A percentile compares a stretch with the other conserved stretches of the same genome.
These are phyloP conservation scores for Brachystomella parvula DNA, from an alignment of 1,140 invertebrate species.

Conservation along the genomic window DNA sequence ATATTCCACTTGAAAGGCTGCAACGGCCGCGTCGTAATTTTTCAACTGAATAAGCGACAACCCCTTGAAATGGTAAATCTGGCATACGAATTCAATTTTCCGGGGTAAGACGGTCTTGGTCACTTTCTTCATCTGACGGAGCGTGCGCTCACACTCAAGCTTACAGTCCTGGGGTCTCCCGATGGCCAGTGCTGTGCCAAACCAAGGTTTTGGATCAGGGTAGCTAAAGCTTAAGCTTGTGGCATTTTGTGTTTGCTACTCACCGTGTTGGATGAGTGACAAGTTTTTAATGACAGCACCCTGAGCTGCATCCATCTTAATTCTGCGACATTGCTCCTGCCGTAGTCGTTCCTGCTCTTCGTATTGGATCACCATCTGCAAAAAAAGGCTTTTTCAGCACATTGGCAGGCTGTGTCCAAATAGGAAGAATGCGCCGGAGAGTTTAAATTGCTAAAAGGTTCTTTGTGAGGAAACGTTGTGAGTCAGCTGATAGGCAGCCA, in stretches of 20 bases:
- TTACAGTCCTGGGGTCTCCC: constrained; percentile 35
- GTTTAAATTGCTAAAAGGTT: too few species aligned
- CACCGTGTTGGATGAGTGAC: constrained; percentile 31
- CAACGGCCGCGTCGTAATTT: constrained; percentile 27
- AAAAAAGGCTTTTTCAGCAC: too few species aligned
- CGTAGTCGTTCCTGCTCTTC: constrained; percentile 31
- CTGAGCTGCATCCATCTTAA: constrained; percentile 36
- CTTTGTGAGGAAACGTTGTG: too few species aligned
- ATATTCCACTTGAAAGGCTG: constrained; percentile 32
- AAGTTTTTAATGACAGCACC: constrained; percentile 37
- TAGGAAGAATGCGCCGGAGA: too few species aligned
- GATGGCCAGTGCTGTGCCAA: constrained; percentile 28
- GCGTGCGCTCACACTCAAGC: constrained; percentile 34
- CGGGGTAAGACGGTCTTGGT: constrained; percentile 26
- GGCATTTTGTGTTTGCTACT: not conserved
- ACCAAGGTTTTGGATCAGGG: not conserved
- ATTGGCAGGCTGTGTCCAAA: too few species aligned
- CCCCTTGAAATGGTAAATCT: constrained; percentile 36
- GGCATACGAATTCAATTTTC: constrained; percentile 32
- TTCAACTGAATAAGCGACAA: constrained; percentile 30
- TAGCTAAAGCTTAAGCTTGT: not conserved
- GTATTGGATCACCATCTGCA: constrained; percentile 36
- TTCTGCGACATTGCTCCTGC: constrained; percentile 27
- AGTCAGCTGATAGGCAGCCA: too few species aligned
- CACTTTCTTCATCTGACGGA: constrained; percentile 38